phyloP scores from a whole-genome alignment of 1,140 invertebrate species.

The Trichogramma pretiosum region DNA sequence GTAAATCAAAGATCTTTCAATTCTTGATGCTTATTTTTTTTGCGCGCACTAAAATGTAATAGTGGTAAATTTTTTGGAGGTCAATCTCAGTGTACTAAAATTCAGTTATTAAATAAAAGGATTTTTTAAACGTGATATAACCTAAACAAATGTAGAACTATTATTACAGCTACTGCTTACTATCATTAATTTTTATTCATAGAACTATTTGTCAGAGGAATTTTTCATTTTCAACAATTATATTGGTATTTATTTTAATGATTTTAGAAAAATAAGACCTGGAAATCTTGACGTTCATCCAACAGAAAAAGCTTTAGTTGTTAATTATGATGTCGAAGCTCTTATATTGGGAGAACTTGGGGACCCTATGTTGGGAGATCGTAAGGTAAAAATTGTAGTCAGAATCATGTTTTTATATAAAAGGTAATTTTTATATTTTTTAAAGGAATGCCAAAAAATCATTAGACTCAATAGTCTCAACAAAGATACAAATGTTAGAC shows the following conservation, averaged over 20 bases:
- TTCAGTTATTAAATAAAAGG: too few species aligned
- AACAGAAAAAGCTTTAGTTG: conserved; percentile 78
- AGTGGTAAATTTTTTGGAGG: too few species aligned
- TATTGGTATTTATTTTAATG: neutral
- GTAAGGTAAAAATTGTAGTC: conserved; percentile 54
- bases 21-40: too few species aligned
- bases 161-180: neutral
- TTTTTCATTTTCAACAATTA: neutral
- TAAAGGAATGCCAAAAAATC: conserved; percentile 73
- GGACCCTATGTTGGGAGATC: conserved; percentile 76
- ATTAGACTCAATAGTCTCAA: conserved; percentile 80
- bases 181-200: neutral
- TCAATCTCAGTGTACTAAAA: too few species aligned
- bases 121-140: too few species aligned
- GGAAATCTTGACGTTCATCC: conserved; percentile 84
- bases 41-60: too few species aligned
- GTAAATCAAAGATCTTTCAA: too few species aligned
- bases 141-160: too few species aligned
- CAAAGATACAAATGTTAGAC: conserved; percentile 67
- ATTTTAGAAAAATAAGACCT: conserved; percentile 67
- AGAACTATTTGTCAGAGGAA: neutral
- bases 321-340: conserved; percentile 84
- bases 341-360: conserved; percentile 75
- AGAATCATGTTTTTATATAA: conserved; percentile 1
- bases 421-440: conserved; percentile 18